These are phyloP conservation scores for Nomada fabriciana DNA, from an alignment of 2,888 invertebrate species.

Conservation along the genomic window DNA sequence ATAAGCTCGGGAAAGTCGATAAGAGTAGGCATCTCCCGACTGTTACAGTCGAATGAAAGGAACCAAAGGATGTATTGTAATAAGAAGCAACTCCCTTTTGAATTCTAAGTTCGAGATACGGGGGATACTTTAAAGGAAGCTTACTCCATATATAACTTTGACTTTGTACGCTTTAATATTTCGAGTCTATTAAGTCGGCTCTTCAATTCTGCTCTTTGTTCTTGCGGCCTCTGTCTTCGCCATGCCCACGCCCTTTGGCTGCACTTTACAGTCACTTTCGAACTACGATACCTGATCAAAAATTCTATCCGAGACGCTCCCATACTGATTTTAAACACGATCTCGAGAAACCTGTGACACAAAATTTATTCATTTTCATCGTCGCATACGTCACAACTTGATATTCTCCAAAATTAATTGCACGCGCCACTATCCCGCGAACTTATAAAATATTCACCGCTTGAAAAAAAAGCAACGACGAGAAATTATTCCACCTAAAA, in stretches of 20 bases:
- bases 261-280: background rate
- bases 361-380: no score
- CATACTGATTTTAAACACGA: no score
- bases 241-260: background rate
- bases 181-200: constrained; percentile 3
- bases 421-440: no score
- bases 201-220: constrained; percentile 11
- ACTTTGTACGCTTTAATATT: background rate
- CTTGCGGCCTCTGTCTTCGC: background rate
- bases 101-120: constrained; percentile 4
- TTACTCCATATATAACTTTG: constrained; percentile 8
- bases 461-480: no score
- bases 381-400: no score
- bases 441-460: no score
- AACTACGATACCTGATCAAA: background rate
- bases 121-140: constrained; percentile 6
- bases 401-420: no score
- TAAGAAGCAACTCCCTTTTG: constrained; percentile 2
- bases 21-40: background rate
- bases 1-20: background rate
- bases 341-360: no score
- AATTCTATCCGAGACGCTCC: background rate
- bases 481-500: no score
- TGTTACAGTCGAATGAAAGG: constrained; percentile 12
- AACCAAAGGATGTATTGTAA: constrained; percentile 2